Evolutionary conservation across 1,140 invertebrate species (phyloP), one percentile per base, ranked within the genome.

Genomic region (Sinella curviseta): DNA sequence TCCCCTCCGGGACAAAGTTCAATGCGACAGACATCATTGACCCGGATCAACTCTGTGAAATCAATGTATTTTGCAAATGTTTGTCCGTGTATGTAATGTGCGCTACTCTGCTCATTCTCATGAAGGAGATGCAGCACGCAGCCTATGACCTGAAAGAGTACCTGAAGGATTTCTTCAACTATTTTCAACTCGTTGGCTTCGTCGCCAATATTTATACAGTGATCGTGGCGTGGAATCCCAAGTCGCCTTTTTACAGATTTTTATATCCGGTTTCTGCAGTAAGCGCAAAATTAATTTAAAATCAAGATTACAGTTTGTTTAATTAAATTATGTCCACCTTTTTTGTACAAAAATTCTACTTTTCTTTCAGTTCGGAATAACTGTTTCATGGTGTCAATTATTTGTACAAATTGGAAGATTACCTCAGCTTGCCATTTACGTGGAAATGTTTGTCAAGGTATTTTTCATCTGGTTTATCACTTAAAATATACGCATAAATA

Each of bases 391-490:
- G 81, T 74, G 76, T 31, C 81, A 82, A 76, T 24, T 82, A 0
- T 82, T 82, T 77, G 35, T 82, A 20, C 76, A 78, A 33, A 57
- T 82, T 48, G 81, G 81, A 24, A 26, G 76, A 67, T 4, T 82
- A 16, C 81, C 81, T 0, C 31, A 60, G 33, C 33, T 82, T 16
- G 81, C 81, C 16, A 79, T 82, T 65, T 82, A 80, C 48, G 78
- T 82, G 20, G 81, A 82, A 16, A 82, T 82, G 81, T 78, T 80
- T 75, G 76, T 77, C 0, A 82, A 78, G 57, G 80, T 81, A 76
- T 36, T n/a, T 28, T 34, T 33, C 39, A 48, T 48, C 39, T 48
- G 8, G 39, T 48, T 20, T 12, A 48, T 48, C 39, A 20, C 20
- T 48, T 48, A 48, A 12, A 12, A 20, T 48, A 48, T 48, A 20